Evolutionary conservation across 2,888 invertebrate species (phyloP), one percentile per base, ranked within the genome.

Genomic region (Exocentrus adspersus): DNA sequence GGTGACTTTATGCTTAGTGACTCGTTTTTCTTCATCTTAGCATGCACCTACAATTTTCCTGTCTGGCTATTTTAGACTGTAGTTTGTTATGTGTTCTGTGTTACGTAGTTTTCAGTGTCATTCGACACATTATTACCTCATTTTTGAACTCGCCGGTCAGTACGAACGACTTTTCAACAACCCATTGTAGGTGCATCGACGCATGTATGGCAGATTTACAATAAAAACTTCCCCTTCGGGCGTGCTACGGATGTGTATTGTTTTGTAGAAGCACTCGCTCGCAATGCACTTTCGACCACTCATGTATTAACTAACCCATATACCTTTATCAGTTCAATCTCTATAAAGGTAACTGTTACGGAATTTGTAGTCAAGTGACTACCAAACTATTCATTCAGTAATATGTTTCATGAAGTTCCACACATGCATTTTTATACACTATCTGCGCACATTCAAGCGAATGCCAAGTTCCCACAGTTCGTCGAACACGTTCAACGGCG

Each of bases 1-100:
- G 57, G 32, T 73, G 65, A 71, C 42, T 17, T n/a, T 51, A 50
- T 62, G 57, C 62, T 57, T 62, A 64, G 62, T 70, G 63, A 65
- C 59, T 68, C 62, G 62, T 68, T 64, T 62, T 52, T 65, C 67
- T 63, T 70, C 67, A 61, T 65, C 57, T 68, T 72, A 70, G 77
- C 77, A 78, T 77, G 76, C 76, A 77, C 75, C 76, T 76, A 74
- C 74, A 75, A 72, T 64, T 73, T 73, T 71, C 72, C 71, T 75
- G 74, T 75, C 75, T 76, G 74, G 76, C 74, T 72, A 74, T 64
- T 70, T n/a, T 75, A 75, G 74, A 75, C 68, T 71, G 73, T 74
- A 74, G 74, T 71, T 68, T 75, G 72, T 75, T 71, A 65, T 72
- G 71, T 75, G 71, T 74, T 75, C 67, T 75, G 71, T 75, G 67